Evolutionary conservation across 2,888 invertebrate species (phyloP).

Genomic region (Amiota minor): DNA sequence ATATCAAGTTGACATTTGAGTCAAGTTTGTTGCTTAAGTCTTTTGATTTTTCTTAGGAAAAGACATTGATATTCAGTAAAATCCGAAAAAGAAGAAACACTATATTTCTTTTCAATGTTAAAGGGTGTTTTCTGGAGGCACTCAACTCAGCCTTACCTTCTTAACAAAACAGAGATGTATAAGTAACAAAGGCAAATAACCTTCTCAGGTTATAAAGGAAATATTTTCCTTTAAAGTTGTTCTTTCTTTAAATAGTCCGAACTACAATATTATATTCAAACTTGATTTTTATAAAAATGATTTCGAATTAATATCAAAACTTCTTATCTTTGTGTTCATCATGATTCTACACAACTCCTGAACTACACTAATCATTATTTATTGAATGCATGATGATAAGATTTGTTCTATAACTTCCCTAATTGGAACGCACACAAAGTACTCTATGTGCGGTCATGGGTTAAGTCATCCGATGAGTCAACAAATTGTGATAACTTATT

Average conservation of each 20-base stretch:
- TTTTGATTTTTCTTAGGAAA: conserved; percentile 10
- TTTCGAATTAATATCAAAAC: too few species aligned
- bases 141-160: too few species aligned
- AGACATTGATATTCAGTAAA: not conserved
- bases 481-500: conserved; percentile 20
- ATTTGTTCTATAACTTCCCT: not conserved
- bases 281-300: too few species aligned
- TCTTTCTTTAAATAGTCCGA: too few species aligned
- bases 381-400: not conserved
- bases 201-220: too few species aligned
- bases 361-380: not conserved
- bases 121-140: too few species aligned
- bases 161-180: too few species aligned
- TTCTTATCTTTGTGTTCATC: too few species aligned
- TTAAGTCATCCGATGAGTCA: not conserved
- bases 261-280: too few species aligned
- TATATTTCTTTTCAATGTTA: not conserved
- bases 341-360: not conserved
- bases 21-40: conserved; percentile 14
- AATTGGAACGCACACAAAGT: conserved; percentile 26
- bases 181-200: too few species aligned
- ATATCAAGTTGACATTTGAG: not conserved
- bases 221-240: too few species aligned
- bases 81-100: not conserved
- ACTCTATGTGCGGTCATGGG: conserved; percentile 18